Evolutionary conservation across 1,140 invertebrate genomes (phyloP).

Genomic region (Schlechtendalia chinensis): DNA sequence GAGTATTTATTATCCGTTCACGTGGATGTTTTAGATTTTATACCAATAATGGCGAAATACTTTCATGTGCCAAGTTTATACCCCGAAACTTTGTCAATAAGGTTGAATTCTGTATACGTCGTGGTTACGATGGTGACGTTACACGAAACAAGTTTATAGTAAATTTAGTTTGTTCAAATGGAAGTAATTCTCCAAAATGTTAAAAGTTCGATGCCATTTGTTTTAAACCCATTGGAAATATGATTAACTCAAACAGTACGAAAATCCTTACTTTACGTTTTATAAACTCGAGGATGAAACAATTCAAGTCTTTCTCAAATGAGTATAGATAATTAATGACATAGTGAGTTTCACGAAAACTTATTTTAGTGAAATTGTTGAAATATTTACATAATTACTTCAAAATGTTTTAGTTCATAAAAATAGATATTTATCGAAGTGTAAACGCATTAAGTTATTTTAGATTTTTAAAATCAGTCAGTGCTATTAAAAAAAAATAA

Average conservation of each 20-base stretch:
- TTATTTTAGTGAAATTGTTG: neutral
- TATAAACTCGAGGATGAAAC: neutral
- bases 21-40: neutral
- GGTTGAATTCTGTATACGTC: conserved; percentile 22
- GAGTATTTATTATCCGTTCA: conserved; percentile 7
- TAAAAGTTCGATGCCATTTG: conserved; percentile 29
- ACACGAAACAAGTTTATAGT: conserved; percentile 30
- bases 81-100: conserved; percentile 32
- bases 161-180: conserved; percentile 35
- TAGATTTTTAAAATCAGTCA: neutral
- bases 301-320: neutral
- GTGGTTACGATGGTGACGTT: conserved; percentile 17
- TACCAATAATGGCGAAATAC: conserved; percentile 13
- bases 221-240: conserved; percentile 2
- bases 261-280: neutral
- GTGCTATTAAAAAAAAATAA: neutral
- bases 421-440: neutral
- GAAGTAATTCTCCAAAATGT: conserved; percentile 21
- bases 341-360: neutral
- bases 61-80: conserved; percentile 38
- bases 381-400: neutral
- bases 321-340: neutral
- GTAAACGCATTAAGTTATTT: neutral
- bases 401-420: neutral
- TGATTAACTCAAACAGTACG: neutral